Evolutionary conservation across 2,797 vertebrate species (phyloP).

Genomic region (Hybognathus amarus): DNA sequence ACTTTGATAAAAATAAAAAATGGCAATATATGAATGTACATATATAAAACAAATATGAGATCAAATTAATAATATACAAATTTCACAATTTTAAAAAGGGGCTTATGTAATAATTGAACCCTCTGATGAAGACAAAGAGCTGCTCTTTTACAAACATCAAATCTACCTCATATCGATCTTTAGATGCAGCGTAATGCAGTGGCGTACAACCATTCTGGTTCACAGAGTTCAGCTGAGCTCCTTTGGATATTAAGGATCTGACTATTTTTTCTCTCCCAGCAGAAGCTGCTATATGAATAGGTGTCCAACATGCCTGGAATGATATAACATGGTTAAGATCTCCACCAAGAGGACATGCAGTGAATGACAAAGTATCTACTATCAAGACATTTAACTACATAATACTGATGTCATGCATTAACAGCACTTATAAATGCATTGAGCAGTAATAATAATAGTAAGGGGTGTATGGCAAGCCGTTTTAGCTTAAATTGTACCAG

Average conservation of each 20-base stretch:
- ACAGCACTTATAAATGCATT: neutral
- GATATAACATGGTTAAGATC: neutral
- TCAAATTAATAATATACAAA: neutral
- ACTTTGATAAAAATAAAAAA: neutral
- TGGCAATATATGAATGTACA: neutral
- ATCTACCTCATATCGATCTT: slow-evolving; percentile 91
- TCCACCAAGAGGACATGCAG: slow-evolving; percentile 29
- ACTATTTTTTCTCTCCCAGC: slow-evolving; percentile 95
- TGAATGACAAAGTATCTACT: neutral
- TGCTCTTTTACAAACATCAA: neutral
- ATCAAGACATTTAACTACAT: neutral
- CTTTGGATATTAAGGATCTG: slow-evolving; percentile 84
- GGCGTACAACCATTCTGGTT: slow-evolving; percentile 96
- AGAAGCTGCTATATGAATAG: slow-evolving; percentile 94
- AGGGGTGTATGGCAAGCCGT: too few relatives aligned
- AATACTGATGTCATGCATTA: neutral
- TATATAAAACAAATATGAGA: neutral
- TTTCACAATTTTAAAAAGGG: neutral
- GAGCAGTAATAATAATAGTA: neutral
- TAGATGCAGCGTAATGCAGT: slow-evolving; percentile 95
- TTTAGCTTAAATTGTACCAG: too few relatives aligned
- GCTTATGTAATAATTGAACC: neutral
- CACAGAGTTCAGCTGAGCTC: slow-evolving; percentile 89
- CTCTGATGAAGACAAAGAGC: neutral
- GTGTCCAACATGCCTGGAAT: slow-evolving; percentile 88